Evolutionary conservation across 2,113 vertebrate species (phyloP).

Genomic region (Lophochroa leadbeateri): DNA sequence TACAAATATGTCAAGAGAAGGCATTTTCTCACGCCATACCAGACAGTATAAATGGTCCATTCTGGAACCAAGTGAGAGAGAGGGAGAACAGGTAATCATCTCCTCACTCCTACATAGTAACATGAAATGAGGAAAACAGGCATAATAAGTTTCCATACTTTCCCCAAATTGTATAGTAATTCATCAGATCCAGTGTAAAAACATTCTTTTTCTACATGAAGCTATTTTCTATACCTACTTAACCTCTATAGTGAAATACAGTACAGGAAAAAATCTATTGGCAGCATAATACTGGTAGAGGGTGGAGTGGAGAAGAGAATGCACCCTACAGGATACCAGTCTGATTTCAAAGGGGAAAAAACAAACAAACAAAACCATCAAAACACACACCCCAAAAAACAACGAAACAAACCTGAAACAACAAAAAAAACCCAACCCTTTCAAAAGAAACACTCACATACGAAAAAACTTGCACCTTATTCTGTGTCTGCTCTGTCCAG

Average conservation of each 20-base stretch:
- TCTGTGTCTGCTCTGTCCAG: neutral
- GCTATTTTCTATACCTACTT: neutral
- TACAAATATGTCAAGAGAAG: neutral
- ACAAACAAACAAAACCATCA: neutral
- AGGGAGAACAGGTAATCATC: neutral
- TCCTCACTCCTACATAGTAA: neutral
- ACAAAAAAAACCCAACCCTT: neutral
- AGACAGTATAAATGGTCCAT: neutral
- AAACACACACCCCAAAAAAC: too few relatives aligned
- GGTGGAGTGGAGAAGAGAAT: neutral
- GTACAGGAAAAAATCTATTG: neutral
- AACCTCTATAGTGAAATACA: neutral
- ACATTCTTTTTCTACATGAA: fast-evolving
- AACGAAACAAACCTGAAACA: too few relatives aligned
- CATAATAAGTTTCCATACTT: neutral
- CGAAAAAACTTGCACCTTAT: neutral
- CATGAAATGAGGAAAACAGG: neutral
- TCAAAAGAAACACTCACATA: neutral
- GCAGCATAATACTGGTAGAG: neutral
- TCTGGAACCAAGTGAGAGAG: neutral
- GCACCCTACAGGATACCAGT: neutral
- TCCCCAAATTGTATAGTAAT: neutral
- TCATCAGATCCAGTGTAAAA: neutral
- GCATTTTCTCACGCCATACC: neutral
- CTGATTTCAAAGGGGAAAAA: neutral